Evolutionary conservation across 35 echinoderm and acorn worm genomes (phyloP), one percentile per base, ranked within the genome.

Genomic region (Patiria miniata): DNA sequence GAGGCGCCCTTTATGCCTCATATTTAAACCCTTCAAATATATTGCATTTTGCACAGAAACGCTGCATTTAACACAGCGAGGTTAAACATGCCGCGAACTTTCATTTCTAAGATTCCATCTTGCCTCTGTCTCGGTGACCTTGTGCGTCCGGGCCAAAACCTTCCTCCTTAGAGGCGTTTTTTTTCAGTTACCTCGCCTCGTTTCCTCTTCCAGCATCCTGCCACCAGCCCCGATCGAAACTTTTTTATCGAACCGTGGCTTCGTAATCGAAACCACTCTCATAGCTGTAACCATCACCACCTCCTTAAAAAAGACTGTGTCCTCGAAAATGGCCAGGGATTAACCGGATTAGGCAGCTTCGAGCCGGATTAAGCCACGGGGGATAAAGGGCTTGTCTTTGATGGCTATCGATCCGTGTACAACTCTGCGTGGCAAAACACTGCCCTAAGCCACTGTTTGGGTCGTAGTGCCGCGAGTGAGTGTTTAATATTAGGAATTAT

Each of bases 231-330:
- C 65, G 15, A 73, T 73, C 65, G 65, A 23, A 26, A 73, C 26
- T 26, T 73, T n/a, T 7, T 34, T 73, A 73, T 73, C 65, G 65
- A 73, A 10, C 14, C 15, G 42, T 47, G 42, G 42, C 42, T 47
- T 12, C 42, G 12, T 47, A 47, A 47, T 47, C 42, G 42, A 47
- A 47, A 18, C 65, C 65, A 73, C 65, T 23, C 15, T 10, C 29
- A 23, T 14, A 73, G 26, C 34, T 28, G 65, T 34, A 26, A 73
- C 21, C 26, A 32, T 10, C 34, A 10, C n/a, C 26, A 26, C 65
- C 2, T 73, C 29, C 65, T 34, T 73, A 32, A 34, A 73, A 73
- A 73, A 73, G 65, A 22, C 65, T 26, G 65, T 73, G 65, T 73
- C 65, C 65, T 73, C 65, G 21, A 16, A 32, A 34, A 73, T 47